Evolutionary conservation across 2,113 vertebrate genomes (phyloP).

Genomic region (Oostethus manadensis): DNA sequence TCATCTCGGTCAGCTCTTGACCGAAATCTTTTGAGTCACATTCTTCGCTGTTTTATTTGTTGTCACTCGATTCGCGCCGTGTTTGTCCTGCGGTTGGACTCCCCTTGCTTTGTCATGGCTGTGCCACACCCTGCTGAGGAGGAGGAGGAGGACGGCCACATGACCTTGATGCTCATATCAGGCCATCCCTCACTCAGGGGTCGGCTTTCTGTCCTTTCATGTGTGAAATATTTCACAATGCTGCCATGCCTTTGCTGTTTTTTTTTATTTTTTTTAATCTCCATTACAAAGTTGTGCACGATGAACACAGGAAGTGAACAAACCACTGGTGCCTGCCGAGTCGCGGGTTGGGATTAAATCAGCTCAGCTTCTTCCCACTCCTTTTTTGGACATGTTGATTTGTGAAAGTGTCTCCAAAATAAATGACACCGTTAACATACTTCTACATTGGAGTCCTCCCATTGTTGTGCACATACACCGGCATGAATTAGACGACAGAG

Average conservation of each 20-base stretch:
- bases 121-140: constrained; percentile 66
- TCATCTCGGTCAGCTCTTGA: constrained; percentile 10
- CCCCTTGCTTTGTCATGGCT: constrained; percentile 66
- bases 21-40: constrained; percentile 31
- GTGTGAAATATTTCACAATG: background rate
- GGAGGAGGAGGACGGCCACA: constrained; percentile 59
- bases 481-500: constrained; percentile 17
- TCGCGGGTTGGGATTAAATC: no score
- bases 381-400: no score
- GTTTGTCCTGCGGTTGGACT: constrained; percentile 43
- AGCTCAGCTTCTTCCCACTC: no score
- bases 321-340: no score
- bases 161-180: constrained; percentile 63
- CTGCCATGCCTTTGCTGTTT: background rate
- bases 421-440: background rate
- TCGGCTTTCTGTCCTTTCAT: constrained; percentile 25
- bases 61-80: constrained; percentile 12
- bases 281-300: background rate
- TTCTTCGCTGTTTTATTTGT: constrained; percentile 29
- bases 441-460: constrained; percentile 20
- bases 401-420: no score
- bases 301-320: no score
- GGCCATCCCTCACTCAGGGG: constrained; percentile 34
- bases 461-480: constrained; percentile 2
- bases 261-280: background rate